Conservation (phyloP, 2,888 invertebrate genomes). For the Elysia crispata region DNA sequence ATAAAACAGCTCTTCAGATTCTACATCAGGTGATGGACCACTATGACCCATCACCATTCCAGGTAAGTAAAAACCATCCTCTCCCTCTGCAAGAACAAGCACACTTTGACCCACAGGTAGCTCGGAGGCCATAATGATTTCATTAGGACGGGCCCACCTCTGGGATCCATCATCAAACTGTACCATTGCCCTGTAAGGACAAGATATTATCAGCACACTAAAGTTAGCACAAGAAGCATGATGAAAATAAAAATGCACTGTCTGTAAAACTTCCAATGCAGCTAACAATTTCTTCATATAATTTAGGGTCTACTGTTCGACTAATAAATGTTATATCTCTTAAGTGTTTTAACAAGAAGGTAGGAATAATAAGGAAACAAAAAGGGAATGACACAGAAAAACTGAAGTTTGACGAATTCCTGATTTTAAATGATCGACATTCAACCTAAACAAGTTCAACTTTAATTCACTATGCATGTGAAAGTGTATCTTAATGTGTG, state of each 20-base stretch:
- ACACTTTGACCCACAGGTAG: slow-evolving; percentile 69
- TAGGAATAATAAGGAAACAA: too few relatives aligned
- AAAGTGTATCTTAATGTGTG: too few relatives aligned
- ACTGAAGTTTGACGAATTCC: too few relatives aligned
- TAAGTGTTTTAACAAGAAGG: too few relatives aligned
- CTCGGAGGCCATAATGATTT: slow-evolving; percentile 62
- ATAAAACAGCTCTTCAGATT: slow-evolving; percentile 52
- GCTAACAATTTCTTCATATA: neutral
- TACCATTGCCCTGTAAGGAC: slow-evolving; percentile 44
- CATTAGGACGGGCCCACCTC: slow-evolving; percentile 55
- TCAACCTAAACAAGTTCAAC: too few relatives aligned
- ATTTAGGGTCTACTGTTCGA: too few relatives aligned
- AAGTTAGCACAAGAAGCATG: neutral
- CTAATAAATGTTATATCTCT: too few relatives aligned
- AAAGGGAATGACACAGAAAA: too few relatives aligned
- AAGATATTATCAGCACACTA: too few relatives aligned
- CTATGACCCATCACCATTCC: slow-evolving; percentile 62
- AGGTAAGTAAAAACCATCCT: slow-evolving; percentile 63
- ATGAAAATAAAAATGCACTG: neutral
- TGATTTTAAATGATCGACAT: too few relatives aligned
- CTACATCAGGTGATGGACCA: neutral
- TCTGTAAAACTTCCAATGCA: neutral
- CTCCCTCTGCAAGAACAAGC: slow-evolving; percentile 61
- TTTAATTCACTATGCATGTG: too few relatives aligned
- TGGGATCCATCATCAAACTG: slow-evolving; percentile 70